Percentiles rank a stretch among this genome's conserved stretches.
phyloP scores from a whole-genome alignment of 2,888 invertebrate species.

The Nematopogon swammerdamellus region DNA sequence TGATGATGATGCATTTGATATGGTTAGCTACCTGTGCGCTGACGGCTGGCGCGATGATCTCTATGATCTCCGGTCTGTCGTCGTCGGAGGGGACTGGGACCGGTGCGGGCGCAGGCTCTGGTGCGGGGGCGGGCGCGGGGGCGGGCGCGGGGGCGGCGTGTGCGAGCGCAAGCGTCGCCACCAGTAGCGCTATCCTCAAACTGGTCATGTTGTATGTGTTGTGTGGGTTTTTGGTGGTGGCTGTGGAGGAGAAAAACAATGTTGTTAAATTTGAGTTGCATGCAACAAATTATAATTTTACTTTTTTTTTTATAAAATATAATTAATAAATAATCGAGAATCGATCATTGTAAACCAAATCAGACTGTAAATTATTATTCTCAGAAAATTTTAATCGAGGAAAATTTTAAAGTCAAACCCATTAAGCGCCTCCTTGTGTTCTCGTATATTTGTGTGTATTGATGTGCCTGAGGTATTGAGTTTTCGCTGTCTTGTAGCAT shows the following conservation, averaged over 20 bases:
- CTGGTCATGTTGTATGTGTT: constrained; percentile 1
- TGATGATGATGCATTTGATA: background rate
- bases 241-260: background rate
- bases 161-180: constrained; percentile 12
- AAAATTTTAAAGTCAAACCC: too few species aligned
- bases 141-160: constrained; percentile 16
- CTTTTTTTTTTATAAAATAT: too few species aligned
- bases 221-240: background rate
- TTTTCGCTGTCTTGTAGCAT: too few species aligned
- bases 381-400: too few species aligned
- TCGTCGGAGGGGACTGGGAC: constrained; percentile 24
- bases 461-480: too few species aligned
- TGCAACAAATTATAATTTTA: too few species aligned
- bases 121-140: constrained; percentile 17
- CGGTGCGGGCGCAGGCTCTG: constrained; percentile 22
- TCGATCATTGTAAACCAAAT: too few species aligned
- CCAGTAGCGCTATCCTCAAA: constrained; percentile 8
- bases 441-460: too few species aligned
- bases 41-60: constrained; percentile 49
- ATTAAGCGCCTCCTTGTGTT: too few species aligned
- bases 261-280: too few species aligned
- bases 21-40: constrained; percentile 48
- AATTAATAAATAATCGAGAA: too few species aligned
- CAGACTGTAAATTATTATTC: too few species aligned
- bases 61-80: constrained; percentile 44